phyloP scores from a whole-genome alignment of 1,140 invertebrate species.

The Sarcophaga peregrina region DNA sequence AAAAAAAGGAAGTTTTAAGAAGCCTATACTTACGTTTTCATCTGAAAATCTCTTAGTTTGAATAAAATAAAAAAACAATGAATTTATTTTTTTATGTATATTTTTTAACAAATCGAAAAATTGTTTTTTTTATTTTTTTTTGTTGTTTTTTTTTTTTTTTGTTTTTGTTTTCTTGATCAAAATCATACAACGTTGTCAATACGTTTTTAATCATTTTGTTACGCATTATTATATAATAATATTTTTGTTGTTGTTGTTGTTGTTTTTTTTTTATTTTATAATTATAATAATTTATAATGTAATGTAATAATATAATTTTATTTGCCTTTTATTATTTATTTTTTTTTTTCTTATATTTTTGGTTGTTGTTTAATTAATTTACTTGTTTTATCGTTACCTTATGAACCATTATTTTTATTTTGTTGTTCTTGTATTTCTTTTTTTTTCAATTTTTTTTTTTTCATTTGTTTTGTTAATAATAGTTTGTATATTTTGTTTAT shows the following conservation, averaged over 20 bases:
- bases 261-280: conserved; percentile 25
- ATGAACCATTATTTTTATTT: conserved; percentile 47
- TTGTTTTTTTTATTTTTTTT: conserved; percentile 51
- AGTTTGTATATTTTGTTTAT: conserved; percentile 37
- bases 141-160: conserved; percentile 64
- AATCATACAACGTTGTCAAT: conserved; percentile 67
- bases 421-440: conserved; percentile 47
- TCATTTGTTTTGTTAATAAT: conserved; percentile 37
- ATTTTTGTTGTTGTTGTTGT: conserved; percentile 5
- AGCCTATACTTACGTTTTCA: too few relatives aligned
- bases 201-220: conserved; percentile 58
- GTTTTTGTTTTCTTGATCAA: conserved; percentile 67
- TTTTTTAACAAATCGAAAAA: conserved; percentile 67
- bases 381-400: conserved; percentile 43
- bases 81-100: conserved; percentile 56
- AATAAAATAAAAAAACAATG: conserved; percentile 12
- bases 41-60: too few relatives aligned
- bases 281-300: conserved; percentile 44
- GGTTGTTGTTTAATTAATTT: background rate
- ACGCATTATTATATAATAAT: conserved; percentile 54
- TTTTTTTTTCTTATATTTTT: background rate
- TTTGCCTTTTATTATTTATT: conserved; percentile 44
- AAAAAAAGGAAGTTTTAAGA: too few relatives aligned
- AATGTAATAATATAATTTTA: conserved; percentile 46
- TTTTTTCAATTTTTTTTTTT: conserved; percentile 50